These are phyloP conservation scores for Idaea aversata DNA, from an alignment of 2,888 invertebrate genomes.

Conservation along the genomic window DNA sequence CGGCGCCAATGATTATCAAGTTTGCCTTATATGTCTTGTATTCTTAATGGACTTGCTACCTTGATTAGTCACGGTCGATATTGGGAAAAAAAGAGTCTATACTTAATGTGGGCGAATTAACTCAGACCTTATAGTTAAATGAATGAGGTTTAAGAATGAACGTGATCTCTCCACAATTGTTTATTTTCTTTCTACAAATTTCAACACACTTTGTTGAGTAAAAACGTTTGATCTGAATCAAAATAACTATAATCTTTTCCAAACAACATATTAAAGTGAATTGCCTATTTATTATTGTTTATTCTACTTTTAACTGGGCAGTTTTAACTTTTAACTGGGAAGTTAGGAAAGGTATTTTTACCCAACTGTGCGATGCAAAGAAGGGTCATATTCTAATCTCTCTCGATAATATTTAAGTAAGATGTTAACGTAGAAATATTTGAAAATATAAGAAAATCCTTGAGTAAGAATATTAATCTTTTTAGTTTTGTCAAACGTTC, in stretches of 20 bases:
- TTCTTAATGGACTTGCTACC: not conserved
- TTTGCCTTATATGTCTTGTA: not conserved
- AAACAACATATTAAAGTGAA: not conserved
- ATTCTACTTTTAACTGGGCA: not conserved
- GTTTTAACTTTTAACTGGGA: not conserved
- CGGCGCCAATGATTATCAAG: not conserved
- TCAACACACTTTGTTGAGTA: not conserved
- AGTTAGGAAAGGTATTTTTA: too few relatives aligned
- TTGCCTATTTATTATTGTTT: not conserved
- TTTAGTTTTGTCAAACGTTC: not conserved
- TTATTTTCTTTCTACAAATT: not conserved
- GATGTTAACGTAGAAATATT: not conserved
- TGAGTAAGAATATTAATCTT: not conserved
- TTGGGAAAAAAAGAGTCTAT: not conserved
- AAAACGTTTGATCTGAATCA: not conserved
- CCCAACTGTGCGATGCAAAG: not conserved
- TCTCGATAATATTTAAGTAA: not conserved
- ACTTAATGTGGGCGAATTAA: not conserved
- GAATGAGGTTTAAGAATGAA: not conserved
- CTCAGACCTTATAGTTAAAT: not conserved
- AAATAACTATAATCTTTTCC: not conserved
- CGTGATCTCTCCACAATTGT: not conserved
- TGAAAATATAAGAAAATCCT: not conserved
- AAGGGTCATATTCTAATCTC: conserved; percentile 8
- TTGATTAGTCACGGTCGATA: not conserved